These are phyloP conservation scores for Monochamus alternatus DNA, from an alignment of 2,888 invertebrate species.

Conservation along the genomic window DNA sequence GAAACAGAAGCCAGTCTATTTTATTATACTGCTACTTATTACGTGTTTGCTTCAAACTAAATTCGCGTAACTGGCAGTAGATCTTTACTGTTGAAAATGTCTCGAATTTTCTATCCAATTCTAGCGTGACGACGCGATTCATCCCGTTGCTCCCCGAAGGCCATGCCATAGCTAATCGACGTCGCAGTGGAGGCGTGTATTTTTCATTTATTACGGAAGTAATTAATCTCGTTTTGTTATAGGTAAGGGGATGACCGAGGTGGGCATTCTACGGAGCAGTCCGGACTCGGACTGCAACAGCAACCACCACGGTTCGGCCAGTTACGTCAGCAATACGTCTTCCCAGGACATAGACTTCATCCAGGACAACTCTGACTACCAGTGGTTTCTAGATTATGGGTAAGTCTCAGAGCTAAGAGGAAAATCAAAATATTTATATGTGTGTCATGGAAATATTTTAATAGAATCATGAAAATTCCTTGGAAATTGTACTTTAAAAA, in stretches of 20 bases:
- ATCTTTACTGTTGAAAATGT: too few species aligned
- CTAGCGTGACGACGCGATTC: too few species aligned
- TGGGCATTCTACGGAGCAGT: conserved; percentile 67
- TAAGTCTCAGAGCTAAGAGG: conserved; percentile 63
- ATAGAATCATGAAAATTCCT: too few species aligned
- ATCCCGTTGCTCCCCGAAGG: too few species aligned
- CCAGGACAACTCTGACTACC: conserved; percentile 92
- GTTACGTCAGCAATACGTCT: conserved; percentile 72
- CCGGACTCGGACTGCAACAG: conserved; percentile 77
- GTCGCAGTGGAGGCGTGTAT: too few species aligned
- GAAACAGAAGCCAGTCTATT: too few species aligned
- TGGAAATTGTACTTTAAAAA: too few species aligned
- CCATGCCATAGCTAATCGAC: too few species aligned
- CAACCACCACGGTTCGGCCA: conserved; percentile 68
- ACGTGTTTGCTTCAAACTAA: too few species aligned
- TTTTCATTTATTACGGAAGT: neutral
- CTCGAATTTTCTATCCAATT: too few species aligned
- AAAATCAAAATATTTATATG: neutral
- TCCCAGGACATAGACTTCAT: conserved; percentile 79
- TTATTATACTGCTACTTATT: too few species aligned
- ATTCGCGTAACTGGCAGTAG: too few species aligned
- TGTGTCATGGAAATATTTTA: neutral
- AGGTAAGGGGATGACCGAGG: conserved; percentile 70
- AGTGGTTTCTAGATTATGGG: conserved; percentile 94
- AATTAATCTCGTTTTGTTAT: conserved; percentile 52